A percentile compares a stretch with the other conserved stretches of the same genome.
Evolutionary conservation across 1,140 invertebrate species (phyloP).

Genomic region (Melanaphis sacchari): DNA sequence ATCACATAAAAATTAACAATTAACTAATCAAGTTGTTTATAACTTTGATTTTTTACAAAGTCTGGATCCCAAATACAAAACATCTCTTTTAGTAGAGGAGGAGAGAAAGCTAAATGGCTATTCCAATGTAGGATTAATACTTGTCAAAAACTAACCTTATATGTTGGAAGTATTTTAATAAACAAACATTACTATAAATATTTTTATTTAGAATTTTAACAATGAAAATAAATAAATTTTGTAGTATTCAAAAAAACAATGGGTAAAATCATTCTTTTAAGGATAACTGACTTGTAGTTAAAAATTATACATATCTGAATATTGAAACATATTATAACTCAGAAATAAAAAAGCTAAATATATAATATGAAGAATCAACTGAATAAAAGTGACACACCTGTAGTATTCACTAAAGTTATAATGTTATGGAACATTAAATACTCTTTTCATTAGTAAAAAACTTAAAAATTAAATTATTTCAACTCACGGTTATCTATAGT

Average conservation of each 20-base stretch:
- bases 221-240: background rate
- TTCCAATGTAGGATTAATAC: no score
- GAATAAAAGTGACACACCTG: background rate
- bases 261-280: background rate
- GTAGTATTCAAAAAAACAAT: background rate
- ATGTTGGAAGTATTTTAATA: background rate
- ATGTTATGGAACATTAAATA: background rate
- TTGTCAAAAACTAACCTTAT: no score
- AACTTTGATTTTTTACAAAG: background rate
- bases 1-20: background rate
- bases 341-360: background rate
- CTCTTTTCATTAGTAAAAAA: background rate
- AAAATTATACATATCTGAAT: background rate
- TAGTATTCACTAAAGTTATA: background rate
- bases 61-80: background rate
- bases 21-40: background rate
- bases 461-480: background rate
- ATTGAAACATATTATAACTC: background rate
- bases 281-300: background rate
- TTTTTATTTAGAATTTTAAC: background rate
- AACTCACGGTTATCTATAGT: conserved; percentile 55
- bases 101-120: no score
- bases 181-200: background rate
- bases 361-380: background rate
- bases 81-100: background rate